Percentiles rank a stretch among this genome's conserved stretches.
These are phyloP conservation scores for Chorisops tibialis DNA, from an alignment of 2,888 invertebrate genomes.

Conservation along the genomic window DNA sequence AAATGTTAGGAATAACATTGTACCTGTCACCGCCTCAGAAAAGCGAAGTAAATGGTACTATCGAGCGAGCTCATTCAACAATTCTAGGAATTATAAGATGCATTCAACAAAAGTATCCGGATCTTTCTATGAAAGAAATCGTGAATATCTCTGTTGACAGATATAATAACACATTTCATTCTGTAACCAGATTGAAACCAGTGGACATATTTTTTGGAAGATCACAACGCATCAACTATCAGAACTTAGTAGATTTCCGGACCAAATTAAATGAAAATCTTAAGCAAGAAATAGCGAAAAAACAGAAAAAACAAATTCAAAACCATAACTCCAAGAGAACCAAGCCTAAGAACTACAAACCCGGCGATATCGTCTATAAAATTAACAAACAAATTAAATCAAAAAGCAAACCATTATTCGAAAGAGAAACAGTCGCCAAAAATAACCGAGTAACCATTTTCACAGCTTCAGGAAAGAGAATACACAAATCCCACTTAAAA, in stretches of 20 bases:
- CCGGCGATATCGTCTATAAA: no score
- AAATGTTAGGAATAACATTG: conserved; percentile 25
- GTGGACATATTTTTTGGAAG: conserved; percentile 33
- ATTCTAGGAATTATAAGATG: conserved; percentile 33
- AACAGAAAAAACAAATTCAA: no score
- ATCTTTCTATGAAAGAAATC: conserved; percentile 1
- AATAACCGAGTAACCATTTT: no score
- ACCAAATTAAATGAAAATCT: not conserved
- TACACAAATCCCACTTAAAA: no score
- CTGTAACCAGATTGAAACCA: conserved; percentile 31
- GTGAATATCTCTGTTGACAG: conserved; percentile 27
- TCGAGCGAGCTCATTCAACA: conserved; percentile 33
- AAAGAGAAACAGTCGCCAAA: no score
- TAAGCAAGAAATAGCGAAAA: not conserved
- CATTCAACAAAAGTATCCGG: conserved; percentile 24
- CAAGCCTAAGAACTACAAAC: no score
- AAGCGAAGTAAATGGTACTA: conserved; percentile 34
- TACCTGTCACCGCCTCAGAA: conserved; percentile 29
- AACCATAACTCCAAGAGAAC: no score
- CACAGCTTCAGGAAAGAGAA: no score
- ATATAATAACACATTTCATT: conserved; percentile 34
- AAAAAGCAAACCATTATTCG: no score
- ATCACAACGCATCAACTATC: conserved; percentile 17
- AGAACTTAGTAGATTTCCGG: conserved; percentile 7
- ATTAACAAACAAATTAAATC: no score